Evolutionary conservation across 2,888 invertebrate species (phyloP).

Genomic region (Strigamia maritima): DNA sequence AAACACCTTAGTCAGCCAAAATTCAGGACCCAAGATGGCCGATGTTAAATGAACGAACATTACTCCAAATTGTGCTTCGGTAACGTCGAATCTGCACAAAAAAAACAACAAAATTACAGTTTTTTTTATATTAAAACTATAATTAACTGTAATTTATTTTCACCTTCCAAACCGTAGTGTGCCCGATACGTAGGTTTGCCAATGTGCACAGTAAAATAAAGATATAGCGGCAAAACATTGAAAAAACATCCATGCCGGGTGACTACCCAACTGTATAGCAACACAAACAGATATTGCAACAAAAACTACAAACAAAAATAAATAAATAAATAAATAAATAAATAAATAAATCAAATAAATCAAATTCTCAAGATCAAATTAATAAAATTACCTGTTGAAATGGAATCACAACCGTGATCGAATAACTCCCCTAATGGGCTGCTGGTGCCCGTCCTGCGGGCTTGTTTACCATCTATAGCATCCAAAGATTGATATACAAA

Average conservation of each 20-base stretch:
- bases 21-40: constrained; percentile 75
- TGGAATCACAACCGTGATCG: constrained; percentile 98
- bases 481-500: constrained; percentile 97
- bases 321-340: background rate
- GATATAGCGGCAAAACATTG: constrained; percentile 92
- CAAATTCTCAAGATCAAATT: background rate
- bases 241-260: constrained; percentile 92
- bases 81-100: constrained; percentile 75
- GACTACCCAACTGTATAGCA: constrained; percentile 84
- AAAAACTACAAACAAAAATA: constrained; percentile 65
- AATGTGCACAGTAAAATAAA: constrained; percentile 97
- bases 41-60: constrained; percentile 83
- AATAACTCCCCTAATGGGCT: constrained; percentile 95
- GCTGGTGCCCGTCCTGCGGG: constrained; percentile 85
- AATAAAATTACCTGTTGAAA: constrained; percentile 69
- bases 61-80: constrained; percentile 94
- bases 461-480: constrained; percentile 99
- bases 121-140: no score
- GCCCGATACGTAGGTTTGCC: constrained; percentile 98
- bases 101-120: background rate
- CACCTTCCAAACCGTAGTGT: constrained; percentile 77
- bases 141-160: no score
- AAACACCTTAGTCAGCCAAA: constrained; percentile 76
- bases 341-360: background rate
- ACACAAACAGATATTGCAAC: constrained; percentile 94